phyloP scores from a whole-genome alignment of 2,113 vertebrate genomes.

The rabbit (Oryctolagus cuniculus) region mOryCun1.1 NC_091432.1:120896501-120897000 shows the following conservation, averaged over 20 bases:
- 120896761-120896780: background rate
- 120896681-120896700: background rate
- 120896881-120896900: background rate
- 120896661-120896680: background rate
- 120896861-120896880: background rate
- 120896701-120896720: background rate
- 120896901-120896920: rapidly evolving
- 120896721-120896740: background rate
- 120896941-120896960: background rate
- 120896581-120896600: background rate
- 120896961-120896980: background rate
- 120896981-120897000: background rate
- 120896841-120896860: background rate
- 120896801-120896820: slow-evolving; percentile 1
- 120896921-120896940: rapidly evolving
- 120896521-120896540: background rate
- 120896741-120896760: background rate
- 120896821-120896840: background rate
- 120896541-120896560: background rate
- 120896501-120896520: background rate
- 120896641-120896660: background rate
- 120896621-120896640: background rate
- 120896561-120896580: background rate
- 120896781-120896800: background rate
- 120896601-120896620: background rate